Percentiles rank a stretch among this genome's conserved stretches.
Conservation (phyloP, 2,113 vertebrate species). For the Paedocypris sp. region DNA sequence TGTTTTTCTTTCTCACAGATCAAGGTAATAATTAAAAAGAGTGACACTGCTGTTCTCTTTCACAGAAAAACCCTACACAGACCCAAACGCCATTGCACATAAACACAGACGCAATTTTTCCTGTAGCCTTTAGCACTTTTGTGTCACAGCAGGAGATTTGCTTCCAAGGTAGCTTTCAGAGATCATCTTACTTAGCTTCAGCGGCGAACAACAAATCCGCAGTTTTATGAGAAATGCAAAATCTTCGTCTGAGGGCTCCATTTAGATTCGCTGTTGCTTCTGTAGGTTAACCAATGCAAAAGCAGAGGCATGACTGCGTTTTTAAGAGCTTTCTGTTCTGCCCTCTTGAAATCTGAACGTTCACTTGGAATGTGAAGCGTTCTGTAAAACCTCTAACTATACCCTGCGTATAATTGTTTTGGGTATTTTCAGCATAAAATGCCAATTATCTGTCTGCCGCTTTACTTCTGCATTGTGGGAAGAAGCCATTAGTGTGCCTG, state of each 20-base stretch:
- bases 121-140: not conserved
- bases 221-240: conserved; percentile 3
- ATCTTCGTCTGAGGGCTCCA: not conserved
- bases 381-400: not conserved
- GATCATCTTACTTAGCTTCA: not conserved
- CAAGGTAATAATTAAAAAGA: conserved; percentile 34
- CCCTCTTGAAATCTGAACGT: not conserved
- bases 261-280: conserved; percentile 3
- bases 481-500: too few relatives aligned
- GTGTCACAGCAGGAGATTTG: not conserved
- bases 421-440: conserved; percentile 1
- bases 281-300: conserved; percentile 15
- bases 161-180: not conserved
- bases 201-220: not conserved
- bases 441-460: not conserved
- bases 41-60: too few relatives aligned
- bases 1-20: conserved; percentile 18
- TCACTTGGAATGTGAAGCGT: not conserved
- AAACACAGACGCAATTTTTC: conserved; percentile 14
- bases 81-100: not conserved
- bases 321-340: conserved; percentile 4
- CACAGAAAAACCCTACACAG: too few relatives aligned
- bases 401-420: conserved; percentile 1
- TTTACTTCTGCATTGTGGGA: not conserved
- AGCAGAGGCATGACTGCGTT: not conserved